Base-by-base conservation (phyloP, 2,888 invertebrate species). In the Pyrocoelia pectoralis region DNA sequence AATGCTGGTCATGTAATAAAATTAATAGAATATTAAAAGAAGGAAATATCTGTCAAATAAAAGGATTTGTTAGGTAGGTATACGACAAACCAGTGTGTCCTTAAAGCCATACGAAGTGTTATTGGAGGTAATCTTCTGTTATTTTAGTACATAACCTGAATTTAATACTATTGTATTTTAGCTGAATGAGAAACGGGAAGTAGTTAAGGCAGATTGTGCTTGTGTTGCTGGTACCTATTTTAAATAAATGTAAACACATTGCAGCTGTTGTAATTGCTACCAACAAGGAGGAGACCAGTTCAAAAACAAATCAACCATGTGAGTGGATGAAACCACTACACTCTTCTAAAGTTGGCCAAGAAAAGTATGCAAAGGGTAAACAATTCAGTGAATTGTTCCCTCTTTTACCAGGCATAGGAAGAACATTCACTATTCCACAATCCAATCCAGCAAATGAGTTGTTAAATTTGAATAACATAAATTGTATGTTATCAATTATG, bases 51-150 rank as follows among this genome's bases (percentile, higher is more conserved):
- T 38, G 38, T 38, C 10, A 38, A 38, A 38, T 38, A 38, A 38
- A 38, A 38, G 38, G 38, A 38, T 38, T 38, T 38, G 38, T 38
- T n/a, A n/a, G n/a, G n/a, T n/a, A n/a, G n/a, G n/a, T 38, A 38
- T 38, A 38, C 10, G 38, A 9, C n/a, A 38, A 38, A 38, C 38
- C 38, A 38, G 38, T 38, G 38, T 38, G 12, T 38, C 38, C 38
- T 38, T 38, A 38, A 38, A 12, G 12, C 38, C 38, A 12, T 38
- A 38, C 12, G 12, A 38, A 38, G 38, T 38, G 12, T 41, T 41
- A 24, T 24, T 24, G 24, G 4, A 24, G 24, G 24, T 24, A 24
- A 24, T 24, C 24, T 24, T 24, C 24, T 24, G 24, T 24, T 24
- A 24, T 24, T 24, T 24, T 24, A 24, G 24, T 24, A 24, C 24